Evolutionary conservation across 2,113 vertebrate genomes (phyloP).

Genomic region (Phoxinus phoxinus): DNA sequence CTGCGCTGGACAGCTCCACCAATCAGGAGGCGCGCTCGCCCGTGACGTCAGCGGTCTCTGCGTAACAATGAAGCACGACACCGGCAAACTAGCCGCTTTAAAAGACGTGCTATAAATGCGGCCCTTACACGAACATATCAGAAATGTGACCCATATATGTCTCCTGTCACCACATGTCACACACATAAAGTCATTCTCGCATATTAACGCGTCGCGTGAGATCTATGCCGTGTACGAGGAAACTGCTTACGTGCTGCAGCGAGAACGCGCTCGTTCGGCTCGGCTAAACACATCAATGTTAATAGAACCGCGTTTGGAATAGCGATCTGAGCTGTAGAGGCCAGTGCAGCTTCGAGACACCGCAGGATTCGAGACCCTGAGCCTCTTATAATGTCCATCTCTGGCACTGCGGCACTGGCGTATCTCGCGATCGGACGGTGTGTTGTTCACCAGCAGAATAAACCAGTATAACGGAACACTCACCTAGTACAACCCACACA

Average conservation of each 20-base stretch:
- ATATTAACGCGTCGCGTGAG: not conserved
- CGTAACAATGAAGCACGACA: constrained; percentile 11
- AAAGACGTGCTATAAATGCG: not conserved
- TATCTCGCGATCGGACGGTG: too few relatives aligned
- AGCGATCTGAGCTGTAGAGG: not conserved
- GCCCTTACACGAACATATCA: not conserved
- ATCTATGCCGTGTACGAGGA: constrained; percentile 27
- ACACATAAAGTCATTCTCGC: too few relatives aligned
- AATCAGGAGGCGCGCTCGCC: constrained; percentile 65
- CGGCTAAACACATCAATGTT: too few relatives aligned
- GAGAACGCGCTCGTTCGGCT: too few relatives aligned
- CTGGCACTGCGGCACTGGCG: too few relatives aligned
- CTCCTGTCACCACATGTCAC: too few relatives aligned
- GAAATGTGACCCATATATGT: not conserved
- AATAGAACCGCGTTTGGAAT: not conserved
- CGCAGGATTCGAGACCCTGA: not conserved
- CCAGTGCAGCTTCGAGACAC: not conserved
- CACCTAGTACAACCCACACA: constrained; percentile 81
- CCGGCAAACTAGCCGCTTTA: constrained; percentile 10
- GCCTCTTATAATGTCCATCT: not conserved
- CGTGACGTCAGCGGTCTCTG: constrained; percentile 55
- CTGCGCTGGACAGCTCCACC: constrained; percentile 76
- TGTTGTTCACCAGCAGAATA: not conserved
- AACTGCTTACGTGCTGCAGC: not conserved
- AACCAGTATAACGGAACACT: constrained; percentile 51